A percentile compares a stretch with the other conserved stretches of the same genome.
Evolutionary conservation across 2,113 vertebrate genomes (phyloP).

Genomic region (Calypte anna): DNA sequence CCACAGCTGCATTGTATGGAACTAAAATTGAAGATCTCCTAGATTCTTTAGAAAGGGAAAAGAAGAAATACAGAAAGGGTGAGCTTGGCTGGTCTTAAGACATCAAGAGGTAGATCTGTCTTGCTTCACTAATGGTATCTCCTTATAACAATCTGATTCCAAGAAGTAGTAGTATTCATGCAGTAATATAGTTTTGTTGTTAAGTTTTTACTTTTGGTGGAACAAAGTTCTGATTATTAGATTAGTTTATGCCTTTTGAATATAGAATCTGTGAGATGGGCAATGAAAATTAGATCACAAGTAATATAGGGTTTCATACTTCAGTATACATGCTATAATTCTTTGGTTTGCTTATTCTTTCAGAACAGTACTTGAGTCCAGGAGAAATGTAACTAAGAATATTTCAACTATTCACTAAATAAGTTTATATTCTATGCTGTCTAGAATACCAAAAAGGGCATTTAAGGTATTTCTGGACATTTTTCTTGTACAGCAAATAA

Average conservation of each 20-base stretch:
- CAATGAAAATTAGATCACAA: neutral
- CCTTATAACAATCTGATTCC: neutral
- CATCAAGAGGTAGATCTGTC: slow-evolving; percentile 31
- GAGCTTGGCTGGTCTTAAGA: neutral
- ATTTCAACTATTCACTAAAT: neutral
- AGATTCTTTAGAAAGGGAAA: neutral
- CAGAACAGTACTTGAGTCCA: neutral
- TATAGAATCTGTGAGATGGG: neutral
- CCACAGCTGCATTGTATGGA: slow-evolving; percentile 32
- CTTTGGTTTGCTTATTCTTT: neutral
- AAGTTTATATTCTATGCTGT: neutral
- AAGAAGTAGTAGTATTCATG: neutral
- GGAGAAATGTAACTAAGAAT: neutral
- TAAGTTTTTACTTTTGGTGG: neutral
- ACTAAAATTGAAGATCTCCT: neutral
- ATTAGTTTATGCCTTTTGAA: neutral
- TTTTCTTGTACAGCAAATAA: neutral
- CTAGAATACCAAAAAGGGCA: neutral
- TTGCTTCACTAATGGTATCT: slow-evolving; percentile 5
- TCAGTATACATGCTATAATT: neutral
- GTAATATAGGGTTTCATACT: neutral
- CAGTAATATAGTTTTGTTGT: neutral
- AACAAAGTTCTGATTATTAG: neutral
- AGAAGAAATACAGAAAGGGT: neutral
- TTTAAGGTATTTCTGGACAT: neutral